Conservation (phyloP, 2,888 invertebrate species). For the Napeogenes inachia region DNA sequence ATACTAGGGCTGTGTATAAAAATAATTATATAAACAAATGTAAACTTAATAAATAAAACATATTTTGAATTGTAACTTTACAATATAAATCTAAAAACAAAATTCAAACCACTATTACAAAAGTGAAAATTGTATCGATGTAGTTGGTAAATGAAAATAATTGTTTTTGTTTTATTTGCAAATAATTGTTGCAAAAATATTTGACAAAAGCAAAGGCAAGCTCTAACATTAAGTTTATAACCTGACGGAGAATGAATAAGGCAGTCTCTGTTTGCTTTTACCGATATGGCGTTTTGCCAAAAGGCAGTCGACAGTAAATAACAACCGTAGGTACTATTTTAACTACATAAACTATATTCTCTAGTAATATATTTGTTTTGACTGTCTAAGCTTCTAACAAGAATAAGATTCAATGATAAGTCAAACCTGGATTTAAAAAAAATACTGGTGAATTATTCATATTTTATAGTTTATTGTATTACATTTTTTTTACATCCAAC, state of each 20-base stretch:
- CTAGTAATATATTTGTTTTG: slow-evolving; percentile 4
- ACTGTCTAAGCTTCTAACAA: not conserved
- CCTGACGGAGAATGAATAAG: slow-evolving; percentile 6
- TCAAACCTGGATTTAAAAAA: too few species aligned
- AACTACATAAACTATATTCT: slow-evolving; percentile 1
- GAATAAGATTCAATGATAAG: not conserved
- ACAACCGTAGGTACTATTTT: slow-evolving; percentile 3
- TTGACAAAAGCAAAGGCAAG: slow-evolving; percentile 1
- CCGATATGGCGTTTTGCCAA: slow-evolving; percentile 7
- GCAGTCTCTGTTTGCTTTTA: slow-evolving; percentile 3
- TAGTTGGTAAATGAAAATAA: too few species aligned
- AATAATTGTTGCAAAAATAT: not conserved
- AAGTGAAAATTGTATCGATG: too few species aligned
- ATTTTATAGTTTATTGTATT: too few species aligned
- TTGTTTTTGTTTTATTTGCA: not conserved
- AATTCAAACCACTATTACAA: too few species aligned
- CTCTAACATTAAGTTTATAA: slow-evolving; percentile 2
- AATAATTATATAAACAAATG: too few species aligned
- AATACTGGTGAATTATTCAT: too few species aligned
- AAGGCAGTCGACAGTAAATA: slow-evolving; percentile 7
- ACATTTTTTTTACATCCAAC: too few species aligned
- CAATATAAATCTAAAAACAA: too few species aligned
- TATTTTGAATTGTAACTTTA: too few species aligned
- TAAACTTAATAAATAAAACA: too few species aligned
- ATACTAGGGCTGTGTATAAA: too few species aligned